A percentile compares a stretch with the other conserved stretches of the same genome.
These are phyloP conservation scores for Regulus satrapa DNA, from an alignment of 2,113 vertebrate genomes.

Conservation along the genomic window DNA sequence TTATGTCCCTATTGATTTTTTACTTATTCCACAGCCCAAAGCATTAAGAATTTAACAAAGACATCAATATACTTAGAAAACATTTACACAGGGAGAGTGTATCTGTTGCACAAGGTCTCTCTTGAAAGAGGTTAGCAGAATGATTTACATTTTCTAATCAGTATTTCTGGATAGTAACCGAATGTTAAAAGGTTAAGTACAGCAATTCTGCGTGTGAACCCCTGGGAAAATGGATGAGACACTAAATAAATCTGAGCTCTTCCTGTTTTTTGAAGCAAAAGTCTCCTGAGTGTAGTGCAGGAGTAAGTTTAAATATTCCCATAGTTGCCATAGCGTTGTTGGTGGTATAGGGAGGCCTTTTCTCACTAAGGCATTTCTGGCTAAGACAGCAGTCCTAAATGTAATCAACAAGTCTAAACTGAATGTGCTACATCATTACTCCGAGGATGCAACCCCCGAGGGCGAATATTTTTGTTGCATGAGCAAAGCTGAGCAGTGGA, in stretches of 20 bases:
- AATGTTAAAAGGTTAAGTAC: not conserved
- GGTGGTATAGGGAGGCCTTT: not conserved
- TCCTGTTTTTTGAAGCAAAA: not conserved
- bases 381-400: not conserved
- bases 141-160: not conserved
- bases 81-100: not conserved
- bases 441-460: not conserved
- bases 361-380: not conserved
- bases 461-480: not conserved
- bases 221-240: not conserved
- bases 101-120: not conserved
- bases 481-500: not conserved
- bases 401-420: not conserved
- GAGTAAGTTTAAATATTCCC: not conserved
- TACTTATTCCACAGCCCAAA: not conserved
- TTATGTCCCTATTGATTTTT: slow-evolving; percentile 6
- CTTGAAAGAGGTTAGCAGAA: not conserved
- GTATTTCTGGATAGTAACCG: not conserved
- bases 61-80: not conserved
- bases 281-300: not conserved
- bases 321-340: slow-evolving; percentile 7
- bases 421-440: not conserved
- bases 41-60: slow-evolving; percentile 31
- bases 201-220: not conserved
- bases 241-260: not conserved